A percentile compares a stretch with the other conserved stretches of the same genome.
These are phyloP conservation scores for Mungos mungo DNA, from an alignment of 2,113 vertebrate species.

Conservation along the genomic window DNA sequence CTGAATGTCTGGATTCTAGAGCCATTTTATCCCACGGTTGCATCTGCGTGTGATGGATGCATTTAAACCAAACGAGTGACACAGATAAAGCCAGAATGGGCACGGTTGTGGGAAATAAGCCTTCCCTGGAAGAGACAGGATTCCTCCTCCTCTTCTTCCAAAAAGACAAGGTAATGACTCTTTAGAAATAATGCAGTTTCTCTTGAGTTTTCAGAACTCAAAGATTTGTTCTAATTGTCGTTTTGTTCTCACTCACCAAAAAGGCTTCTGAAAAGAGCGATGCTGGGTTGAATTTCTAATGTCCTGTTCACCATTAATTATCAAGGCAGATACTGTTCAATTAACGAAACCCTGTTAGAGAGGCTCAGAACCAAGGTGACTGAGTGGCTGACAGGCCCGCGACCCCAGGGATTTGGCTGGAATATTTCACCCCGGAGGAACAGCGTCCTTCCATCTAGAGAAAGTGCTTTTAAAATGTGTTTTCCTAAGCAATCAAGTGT, in stretches of 20 bases:
- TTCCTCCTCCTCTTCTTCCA: not conserved
- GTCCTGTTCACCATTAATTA: not conserved
- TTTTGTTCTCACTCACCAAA: not conserved
- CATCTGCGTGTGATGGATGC: not conserved
- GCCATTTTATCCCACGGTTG: rapidly evolving
- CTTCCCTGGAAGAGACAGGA: not conserved
- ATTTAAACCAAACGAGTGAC: no score
- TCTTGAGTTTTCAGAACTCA: not conserved
- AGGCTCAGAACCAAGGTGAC: not conserved
- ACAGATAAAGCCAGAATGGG: not conserved
- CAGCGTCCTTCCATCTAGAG: not conserved
- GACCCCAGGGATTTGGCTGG: not conserved
- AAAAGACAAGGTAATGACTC: not conserved
- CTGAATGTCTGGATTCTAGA: rapidly evolving
- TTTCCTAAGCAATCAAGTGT: constrained; percentile 12
- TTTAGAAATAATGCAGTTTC: not conserved
- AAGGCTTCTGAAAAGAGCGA: rapidly evolving
- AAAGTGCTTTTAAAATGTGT: not conserved
- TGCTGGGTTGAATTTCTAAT: not conserved
- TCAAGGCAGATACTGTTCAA: not conserved
- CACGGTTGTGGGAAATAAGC: not conserved
- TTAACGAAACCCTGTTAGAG: not conserved
- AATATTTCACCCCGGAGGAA: not conserved
- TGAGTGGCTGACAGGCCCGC: not conserved
- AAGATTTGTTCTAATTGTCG: rapidly evolving